These are phyloP conservation scores for Drosophila mojavensis DNA, from an alignment of 1,140 invertebrate species.

Conservation along the genomic window DNA sequence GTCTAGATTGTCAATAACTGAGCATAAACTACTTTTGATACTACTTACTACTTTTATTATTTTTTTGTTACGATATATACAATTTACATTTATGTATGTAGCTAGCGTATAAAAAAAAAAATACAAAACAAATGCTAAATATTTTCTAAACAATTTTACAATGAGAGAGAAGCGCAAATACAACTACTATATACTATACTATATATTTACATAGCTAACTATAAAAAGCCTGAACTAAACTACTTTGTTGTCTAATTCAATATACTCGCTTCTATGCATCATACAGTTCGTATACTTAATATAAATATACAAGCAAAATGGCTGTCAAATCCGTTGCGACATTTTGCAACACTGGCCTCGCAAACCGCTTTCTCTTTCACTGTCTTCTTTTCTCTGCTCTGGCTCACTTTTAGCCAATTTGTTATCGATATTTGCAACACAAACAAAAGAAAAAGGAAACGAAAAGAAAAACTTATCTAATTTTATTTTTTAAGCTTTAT, in stretches of 20 bases:
- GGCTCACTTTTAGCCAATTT: slow-evolving; percentile 40
- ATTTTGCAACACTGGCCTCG: slow-evolving; percentile 68
- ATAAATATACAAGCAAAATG: slow-evolving; percentile 27
- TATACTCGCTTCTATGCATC: slow-evolving; percentile 44
- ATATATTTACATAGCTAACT: slow-evolving; percentile 37
- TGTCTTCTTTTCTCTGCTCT: slow-evolving; percentile 50
- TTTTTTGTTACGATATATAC: slow-evolving; percentile 76
- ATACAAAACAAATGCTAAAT: slow-evolving; percentile 42
- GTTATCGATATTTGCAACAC: slow-evolving; percentile 64
- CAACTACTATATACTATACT: slow-evolving; percentile 15
- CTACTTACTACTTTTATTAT: slow-evolving; percentile 59
- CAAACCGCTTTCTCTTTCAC: slow-evolving; percentile 58
- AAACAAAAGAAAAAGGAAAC: too few relatives aligned
- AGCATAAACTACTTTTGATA: slow-evolving; percentile 70
- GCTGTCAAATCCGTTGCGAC: slow-evolving; percentile 48
- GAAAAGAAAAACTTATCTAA: slow-evolving; percentile 47
- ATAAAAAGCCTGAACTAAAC: slow-evolving; percentile 15
- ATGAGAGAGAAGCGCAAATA: slow-evolving; percentile 25
- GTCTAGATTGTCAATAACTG: slow-evolving; percentile 61
- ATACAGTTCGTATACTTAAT: slow-evolving; percentile 54
- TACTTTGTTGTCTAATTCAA: slow-evolving; percentile 27
- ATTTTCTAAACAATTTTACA: slow-evolving; percentile 78
- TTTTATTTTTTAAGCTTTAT: slow-evolving; percentile 63
- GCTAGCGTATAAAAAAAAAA: slow-evolving; percentile 51
- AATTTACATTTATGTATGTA: slow-evolving; percentile 76